phyloP scores from a whole-genome alignment of 1,140 invertebrate species.

The Sitobion miscanthi region DNA sequence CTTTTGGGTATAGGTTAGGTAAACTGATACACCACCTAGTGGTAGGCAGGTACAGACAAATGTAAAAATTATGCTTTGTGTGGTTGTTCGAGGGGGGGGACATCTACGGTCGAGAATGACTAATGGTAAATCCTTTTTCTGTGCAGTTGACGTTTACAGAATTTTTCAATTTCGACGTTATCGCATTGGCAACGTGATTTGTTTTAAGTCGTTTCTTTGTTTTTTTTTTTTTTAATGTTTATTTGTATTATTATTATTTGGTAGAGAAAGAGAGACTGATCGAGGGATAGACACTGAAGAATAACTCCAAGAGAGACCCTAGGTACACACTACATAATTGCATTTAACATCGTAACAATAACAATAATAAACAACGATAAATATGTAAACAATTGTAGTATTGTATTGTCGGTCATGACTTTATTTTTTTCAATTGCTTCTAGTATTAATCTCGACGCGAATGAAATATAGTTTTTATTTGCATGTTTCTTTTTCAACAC shows the following conservation, averaged over 20 bases:
- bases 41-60: background rate
- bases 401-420: background rate
- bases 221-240: background rate
- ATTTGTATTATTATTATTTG: background rate
- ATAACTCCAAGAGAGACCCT: background rate
- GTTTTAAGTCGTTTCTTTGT: background rate
- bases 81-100: background rate
- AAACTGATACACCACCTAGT: background rate
- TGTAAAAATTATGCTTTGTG: slow-evolving; percentile 10
- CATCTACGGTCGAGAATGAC: background rate
- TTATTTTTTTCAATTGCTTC: background rate
- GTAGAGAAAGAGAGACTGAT: background rate
- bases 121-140: background rate
- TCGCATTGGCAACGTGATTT: background rate
- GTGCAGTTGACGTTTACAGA: background rate
- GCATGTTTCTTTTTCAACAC: background rate
- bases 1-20: background rate
- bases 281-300: background rate
- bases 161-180: slow-evolving; percentile 1
- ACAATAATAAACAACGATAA: background rate
- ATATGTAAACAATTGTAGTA: background rate
- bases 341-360: background rate
- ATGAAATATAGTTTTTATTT: background rate
- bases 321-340: background rate
- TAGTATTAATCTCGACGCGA: background rate